Evolutionary conservation across 2,888 invertebrate species (phyloP).

Genomic region (Dioctria linearis): DNA sequence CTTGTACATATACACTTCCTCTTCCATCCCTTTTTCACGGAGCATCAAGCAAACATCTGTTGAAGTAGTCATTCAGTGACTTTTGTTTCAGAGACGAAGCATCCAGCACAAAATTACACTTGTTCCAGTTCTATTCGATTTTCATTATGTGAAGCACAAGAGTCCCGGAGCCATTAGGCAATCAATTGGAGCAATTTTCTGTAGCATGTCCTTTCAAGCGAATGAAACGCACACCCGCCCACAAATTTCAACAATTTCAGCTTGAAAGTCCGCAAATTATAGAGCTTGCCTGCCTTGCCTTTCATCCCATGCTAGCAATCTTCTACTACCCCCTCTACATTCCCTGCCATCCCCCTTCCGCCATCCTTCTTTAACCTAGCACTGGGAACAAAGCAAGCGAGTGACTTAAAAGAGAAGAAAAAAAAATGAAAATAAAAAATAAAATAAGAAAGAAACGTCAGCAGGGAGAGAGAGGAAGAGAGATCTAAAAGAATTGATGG

Average conservation of each 20-base stretch:
- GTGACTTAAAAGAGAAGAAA: neutral
- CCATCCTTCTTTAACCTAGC: neutral
- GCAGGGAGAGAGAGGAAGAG: conserved; percentile 10
- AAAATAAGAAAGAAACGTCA: too few species aligned
- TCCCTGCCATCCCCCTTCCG: neutral
- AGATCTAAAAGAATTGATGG: conserved; percentile 52
- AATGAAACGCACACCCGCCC: conserved; percentile 48
- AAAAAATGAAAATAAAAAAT: too few species aligned
- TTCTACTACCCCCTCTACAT: neutral
- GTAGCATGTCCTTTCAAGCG: conserved; percentile 25
- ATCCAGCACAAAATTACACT: conserved; percentile 37
- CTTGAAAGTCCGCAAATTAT: conserved; percentile 53
- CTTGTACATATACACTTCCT: conserved; percentile 1
- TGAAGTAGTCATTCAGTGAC: conserved; percentile 39
- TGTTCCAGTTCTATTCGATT: conserved; percentile 51
- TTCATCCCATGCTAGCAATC: neutral
- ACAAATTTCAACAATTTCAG: conserved; percentile 52
- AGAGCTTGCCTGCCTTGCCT: conserved; percentile 36
- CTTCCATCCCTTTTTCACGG: conserved; percentile 13
- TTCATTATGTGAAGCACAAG: conserved; percentile 49
- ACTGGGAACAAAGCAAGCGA: conserved; percentile 13
- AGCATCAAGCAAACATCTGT: conserved; percentile 47
- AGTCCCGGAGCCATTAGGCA: conserved; percentile 48
- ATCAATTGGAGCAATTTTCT: conserved; percentile 50
- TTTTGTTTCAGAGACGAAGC: conserved; percentile 44